Evolutionary conservation across 2,888 invertebrate species (phyloP), one percentile per base, ranked within the genome.

Genomic region (Busseola fusca): DNA sequence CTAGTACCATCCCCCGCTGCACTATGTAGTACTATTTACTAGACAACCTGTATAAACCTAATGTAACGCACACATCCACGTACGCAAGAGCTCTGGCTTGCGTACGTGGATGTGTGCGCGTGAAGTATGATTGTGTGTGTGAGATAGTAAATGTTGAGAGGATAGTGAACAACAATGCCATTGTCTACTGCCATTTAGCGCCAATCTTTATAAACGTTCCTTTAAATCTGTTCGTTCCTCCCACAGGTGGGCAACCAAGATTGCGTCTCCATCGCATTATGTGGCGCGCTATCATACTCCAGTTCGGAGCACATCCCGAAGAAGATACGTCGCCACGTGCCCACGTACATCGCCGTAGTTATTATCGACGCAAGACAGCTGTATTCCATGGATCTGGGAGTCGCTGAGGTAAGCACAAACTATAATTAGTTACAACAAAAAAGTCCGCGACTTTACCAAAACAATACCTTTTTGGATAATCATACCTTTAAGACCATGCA

Each of bases 201-300:
- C 3, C 34, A 34, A 34, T 34, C 34, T 34, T 34, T 3, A 34
- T 2, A 34, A 34, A 34, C 34, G 34, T 34, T 34, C 5, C 34
- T 3, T 34, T 6, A 34, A 34, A 34, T 34, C 34, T 34, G 34
- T 34, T 5, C 34, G 5, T 34, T 34, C 25, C 1, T 54, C 25
- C 56, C 42, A 34, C 84, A 94, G 94, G 91, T 94, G 64, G 94
- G 93, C 52, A 90, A 92, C 84, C 87, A 91, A 27, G 92, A 93
- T 80, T 92, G 93, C 80, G 71, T 89, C 1, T 81, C 79, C 0
- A 54, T 95, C 3, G 66, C 86, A 3, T 80, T 91, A 6, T 63
- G 84, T 25, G 94, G 93, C 10, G 21, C 84, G 6, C 77, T 94
- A 16, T 84, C 88, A 42, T 94, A 92, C 88, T 88, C 93, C 18